A percentile compares a stretch with the other conserved stretches of the same genome.
phyloP scores from a whole-genome alignment of 2,888 invertebrate species.

The Lepidonotus clava region DNA sequence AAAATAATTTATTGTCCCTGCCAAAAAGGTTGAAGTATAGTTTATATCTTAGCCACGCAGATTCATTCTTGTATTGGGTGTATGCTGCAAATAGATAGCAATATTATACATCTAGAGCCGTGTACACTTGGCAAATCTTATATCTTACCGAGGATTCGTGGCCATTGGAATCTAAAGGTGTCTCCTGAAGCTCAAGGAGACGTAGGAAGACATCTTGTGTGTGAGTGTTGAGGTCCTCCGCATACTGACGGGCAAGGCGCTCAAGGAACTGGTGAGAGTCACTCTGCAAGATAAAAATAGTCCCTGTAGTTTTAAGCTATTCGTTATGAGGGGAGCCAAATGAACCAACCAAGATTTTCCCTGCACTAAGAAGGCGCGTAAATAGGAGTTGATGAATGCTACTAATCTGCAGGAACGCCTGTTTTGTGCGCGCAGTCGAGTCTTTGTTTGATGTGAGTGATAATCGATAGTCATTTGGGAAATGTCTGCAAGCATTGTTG shows the following conservation, averaged over 20 bases:
- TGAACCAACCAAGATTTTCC: too few species aligned
- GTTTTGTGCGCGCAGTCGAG: background rate
- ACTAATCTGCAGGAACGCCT: background rate
- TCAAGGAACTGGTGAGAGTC: conserved; percentile 34
- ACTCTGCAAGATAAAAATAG: conserved; percentile 33
- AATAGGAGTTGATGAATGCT: background rate
- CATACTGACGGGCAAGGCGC: conserved; percentile 55
- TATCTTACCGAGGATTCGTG: conserved; percentile 38
- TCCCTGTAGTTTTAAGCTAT: too few species aligned
- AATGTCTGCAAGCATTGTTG: background rate
- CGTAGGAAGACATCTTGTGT: conserved; percentile 56
- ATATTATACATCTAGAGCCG: background rate
- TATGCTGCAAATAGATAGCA: too few species aligned
- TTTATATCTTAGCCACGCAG: too few species aligned
- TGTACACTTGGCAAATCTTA: too few species aligned
- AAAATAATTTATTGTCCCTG: too few species aligned
- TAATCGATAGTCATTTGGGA: background rate
- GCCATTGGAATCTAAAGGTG: conserved; percentile 29
- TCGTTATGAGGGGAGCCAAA: too few species aligned
- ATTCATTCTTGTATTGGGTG: too few species aligned
- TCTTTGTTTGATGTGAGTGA: background rate
- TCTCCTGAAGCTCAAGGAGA: conserved; percentile 29
- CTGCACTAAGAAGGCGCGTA: background rate
- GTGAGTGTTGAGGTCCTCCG: conserved; percentile 55
- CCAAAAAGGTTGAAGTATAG: too few species aligned